A percentile compares a stretch with the other conserved stretches of the same genome.
Evolutionary conservation across 2,888 invertebrate genomes (phyloP).

Genomic region (Diarsia rubi): DNA sequence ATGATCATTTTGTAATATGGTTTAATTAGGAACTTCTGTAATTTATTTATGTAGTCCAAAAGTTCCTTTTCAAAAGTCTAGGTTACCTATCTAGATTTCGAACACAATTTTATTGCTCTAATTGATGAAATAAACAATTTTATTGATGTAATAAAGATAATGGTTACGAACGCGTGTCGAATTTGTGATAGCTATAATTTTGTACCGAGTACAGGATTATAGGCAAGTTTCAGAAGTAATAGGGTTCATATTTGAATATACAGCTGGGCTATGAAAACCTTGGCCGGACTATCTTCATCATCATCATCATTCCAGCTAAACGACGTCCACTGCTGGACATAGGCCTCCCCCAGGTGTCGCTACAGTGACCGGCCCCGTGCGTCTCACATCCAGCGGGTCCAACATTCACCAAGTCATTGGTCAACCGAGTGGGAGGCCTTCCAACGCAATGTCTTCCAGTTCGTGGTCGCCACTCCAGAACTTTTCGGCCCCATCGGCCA

Average conservation of each 20-base stretch:
- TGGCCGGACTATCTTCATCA: too few relatives aligned
- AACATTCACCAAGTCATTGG: too few relatives aligned
- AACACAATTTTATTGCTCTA: slow-evolving; percentile 34
- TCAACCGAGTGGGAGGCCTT: too few relatives aligned
- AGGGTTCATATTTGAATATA: neutral
- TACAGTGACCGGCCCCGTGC: too few relatives aligned
- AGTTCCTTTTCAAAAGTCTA: slow-evolving; percentile 9
- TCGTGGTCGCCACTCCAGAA: too few relatives aligned
- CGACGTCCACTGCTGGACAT: too few relatives aligned
- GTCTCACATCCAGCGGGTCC: too few relatives aligned
- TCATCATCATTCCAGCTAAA: too few relatives aligned
- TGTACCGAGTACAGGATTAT: slow-evolving; percentile 28
- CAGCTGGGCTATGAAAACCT: neutral
- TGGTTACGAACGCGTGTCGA: slow-evolving; percentile 33
- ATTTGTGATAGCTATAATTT: slow-evolving; percentile 40
- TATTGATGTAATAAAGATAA: slow-evolving; percentile 35
- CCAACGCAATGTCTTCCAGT: too few relatives aligned
- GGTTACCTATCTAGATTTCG: slow-evolving; percentile 5
- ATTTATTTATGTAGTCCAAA: neutral
- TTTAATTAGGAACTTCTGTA: slow-evolving; percentile 1
- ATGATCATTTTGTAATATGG: neutral
- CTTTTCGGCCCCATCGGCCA: too few relatives aligned
- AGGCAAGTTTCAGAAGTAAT: neutral
- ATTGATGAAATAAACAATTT: too few relatives aligned
- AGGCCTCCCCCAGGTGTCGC: too few relatives aligned